These are phyloP conservation scores for Hyles vespertilio DNA, from an alignment of 1,140 invertebrate genomes.

Conservation along the genomic window DNA sequence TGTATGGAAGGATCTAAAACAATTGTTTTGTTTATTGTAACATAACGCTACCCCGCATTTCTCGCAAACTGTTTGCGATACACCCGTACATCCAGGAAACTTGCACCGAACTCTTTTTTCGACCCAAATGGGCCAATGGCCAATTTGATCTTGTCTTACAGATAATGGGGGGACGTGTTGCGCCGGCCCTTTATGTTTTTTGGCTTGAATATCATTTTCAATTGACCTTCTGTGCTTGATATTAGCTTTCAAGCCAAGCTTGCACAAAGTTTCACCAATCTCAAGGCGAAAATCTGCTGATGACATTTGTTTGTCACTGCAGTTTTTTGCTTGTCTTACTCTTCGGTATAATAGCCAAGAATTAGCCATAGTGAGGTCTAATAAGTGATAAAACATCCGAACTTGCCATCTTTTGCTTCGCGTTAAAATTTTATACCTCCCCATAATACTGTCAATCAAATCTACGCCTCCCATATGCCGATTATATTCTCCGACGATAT, in stretches of 20 bases:
- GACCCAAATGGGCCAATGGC: slow-evolving; percentile 14
- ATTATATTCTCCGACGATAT: slow-evolving; percentile 6
- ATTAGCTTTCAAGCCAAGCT: slow-evolving; percentile 12
- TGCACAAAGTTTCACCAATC: slow-evolving; percentile 17
- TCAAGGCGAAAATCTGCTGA: slow-evolving; percentile 18
- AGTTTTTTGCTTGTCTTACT: slow-evolving; percentile 9
- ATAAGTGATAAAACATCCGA: too few relatives aligned
- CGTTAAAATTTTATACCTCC: too few relatives aligned
- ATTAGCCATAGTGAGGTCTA: slow-evolving; percentile 2
- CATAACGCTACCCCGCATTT: too few relatives aligned
- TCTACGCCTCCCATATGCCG: slow-evolving; percentile 8
- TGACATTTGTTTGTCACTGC: slow-evolving; percentile 3
- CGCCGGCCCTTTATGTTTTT: too few relatives aligned
- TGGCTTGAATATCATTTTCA: slow-evolving; percentile 13
- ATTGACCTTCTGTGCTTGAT: slow-evolving; percentile 13
- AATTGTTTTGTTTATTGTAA: too few relatives aligned
- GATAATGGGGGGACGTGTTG: too few relatives aligned
- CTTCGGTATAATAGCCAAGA: slow-evolving; percentile 11
- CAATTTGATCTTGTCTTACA: too few relatives aligned
- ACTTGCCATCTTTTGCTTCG: too few relatives aligned
- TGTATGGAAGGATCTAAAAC: slow-evolving; percentile 18
- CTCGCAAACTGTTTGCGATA: slow-evolving; percentile 22
- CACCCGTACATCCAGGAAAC: slow-evolving; percentile 30
- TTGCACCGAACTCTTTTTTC: slow-evolving; percentile 34
- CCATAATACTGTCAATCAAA: slow-evolving; percentile 3